These are phyloP conservation scores for Uromys caudimaculatus DNA, from an alignment of 2,797 vertebrate species.

Conservation along the genomic window DNA sequence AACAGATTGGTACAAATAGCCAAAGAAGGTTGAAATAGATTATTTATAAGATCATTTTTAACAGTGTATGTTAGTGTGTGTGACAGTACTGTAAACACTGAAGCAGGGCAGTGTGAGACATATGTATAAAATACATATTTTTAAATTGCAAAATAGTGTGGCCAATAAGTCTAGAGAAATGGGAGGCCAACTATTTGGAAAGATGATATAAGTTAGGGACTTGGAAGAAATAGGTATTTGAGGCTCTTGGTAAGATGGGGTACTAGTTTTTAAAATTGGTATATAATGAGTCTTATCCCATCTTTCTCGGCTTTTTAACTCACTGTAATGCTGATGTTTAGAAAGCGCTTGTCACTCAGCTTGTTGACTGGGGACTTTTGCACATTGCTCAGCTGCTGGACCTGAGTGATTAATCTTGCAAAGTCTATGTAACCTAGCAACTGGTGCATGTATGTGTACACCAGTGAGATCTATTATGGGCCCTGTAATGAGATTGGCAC, in stretches of 20 bases:
- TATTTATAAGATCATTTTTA: constrained; percentile 85
- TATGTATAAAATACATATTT: constrained; percentile 72
- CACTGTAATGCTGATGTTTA: constrained; percentile 78
- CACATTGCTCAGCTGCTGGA: constrained; percentile 86
- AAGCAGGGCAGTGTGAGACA: constrained; percentile 54
- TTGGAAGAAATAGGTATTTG: constrained; percentile 75
- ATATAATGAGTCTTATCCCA: constrained; percentile 83
- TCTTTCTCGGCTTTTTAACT: constrained; percentile 77
- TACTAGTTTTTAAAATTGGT: constrained; percentile 84
- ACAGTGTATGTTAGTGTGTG: constrained; percentile 78
- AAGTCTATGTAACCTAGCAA: constrained; percentile 88
- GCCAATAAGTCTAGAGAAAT: constrained; percentile 67
- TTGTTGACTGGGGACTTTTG: constrained; percentile 85
- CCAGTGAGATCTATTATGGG: constrained; percentile 80
- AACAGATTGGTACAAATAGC: constrained; percentile 82
- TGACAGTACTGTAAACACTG: constrained; percentile 83
- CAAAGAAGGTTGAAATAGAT: constrained; percentile 83
- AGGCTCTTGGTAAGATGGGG: constrained; percentile 73
- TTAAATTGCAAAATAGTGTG: constrained; percentile 72
- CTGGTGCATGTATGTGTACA: constrained; percentile 57
- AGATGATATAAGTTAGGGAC: constrained; percentile 61
- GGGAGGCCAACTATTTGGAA: constrained; percentile 75
- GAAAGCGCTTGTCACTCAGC: constrained; percentile 86
- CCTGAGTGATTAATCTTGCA: constrained; percentile 92
- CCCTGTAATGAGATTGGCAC: constrained; percentile 88